These are phyloP conservation scores for Parauchenoglanis ngamensis DNA, from an alignment of 2,797 vertebrate genomes.

Conservation along the genomic window DNA sequence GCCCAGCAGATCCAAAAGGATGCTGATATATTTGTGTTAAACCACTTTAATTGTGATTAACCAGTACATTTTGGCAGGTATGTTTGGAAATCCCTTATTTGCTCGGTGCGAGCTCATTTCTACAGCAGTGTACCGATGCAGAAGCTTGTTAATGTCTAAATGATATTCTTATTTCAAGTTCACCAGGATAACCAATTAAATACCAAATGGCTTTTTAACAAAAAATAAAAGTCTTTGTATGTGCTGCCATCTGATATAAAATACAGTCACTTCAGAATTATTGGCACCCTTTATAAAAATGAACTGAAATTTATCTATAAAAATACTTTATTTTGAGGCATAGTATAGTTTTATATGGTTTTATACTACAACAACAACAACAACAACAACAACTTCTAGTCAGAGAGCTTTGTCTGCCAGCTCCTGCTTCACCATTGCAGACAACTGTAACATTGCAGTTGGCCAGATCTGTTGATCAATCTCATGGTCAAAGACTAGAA, in stretches of 20 bases:
- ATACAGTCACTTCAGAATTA: background rate
- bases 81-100: background rate
- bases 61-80: background rate
- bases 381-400: background rate
- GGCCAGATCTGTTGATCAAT: background rate
- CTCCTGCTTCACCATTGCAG: background rate
- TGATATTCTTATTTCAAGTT: background rate
- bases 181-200: background rate
- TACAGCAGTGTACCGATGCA: background rate
- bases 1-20: background rate
- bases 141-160: background rate
- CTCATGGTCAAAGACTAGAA: background rate
- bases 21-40: slow-evolving; percentile 3
- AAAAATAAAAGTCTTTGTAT: background rate
- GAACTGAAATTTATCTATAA: background rate
- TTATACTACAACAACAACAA: no score
- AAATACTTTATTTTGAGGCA: background rate
- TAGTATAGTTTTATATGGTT: background rate
- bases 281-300: background rate
- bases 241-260: background rate
- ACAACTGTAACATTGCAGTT: background rate
- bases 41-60: slow-evolving; percentile 24
- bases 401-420: background rate
- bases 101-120: background rate
- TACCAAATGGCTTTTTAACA: background rate